Evolutionary conservation across 2,888 invertebrate species (phyloP).

Genomic region (Lydus trimaculatus): DNA sequence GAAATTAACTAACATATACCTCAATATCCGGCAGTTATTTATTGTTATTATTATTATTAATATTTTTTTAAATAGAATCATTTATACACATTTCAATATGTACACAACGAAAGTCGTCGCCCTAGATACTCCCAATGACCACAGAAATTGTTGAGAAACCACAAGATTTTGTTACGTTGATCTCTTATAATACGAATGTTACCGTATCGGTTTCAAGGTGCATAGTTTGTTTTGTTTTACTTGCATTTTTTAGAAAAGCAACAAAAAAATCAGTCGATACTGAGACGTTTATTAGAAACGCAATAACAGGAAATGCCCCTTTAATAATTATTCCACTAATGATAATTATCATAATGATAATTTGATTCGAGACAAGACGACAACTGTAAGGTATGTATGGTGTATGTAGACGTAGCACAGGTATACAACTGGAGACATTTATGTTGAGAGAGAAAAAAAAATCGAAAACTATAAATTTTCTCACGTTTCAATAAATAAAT

Average conservation of each 20-base stretch:
- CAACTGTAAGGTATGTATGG: neutral
- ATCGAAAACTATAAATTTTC: neutral
- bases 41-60: no score
- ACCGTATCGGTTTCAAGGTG: slow-evolving; percentile 19
- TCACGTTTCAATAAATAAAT: neutral
- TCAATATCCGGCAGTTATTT: slow-evolving; percentile 23
- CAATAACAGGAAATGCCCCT: neutral
- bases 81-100: slow-evolving; percentile 20
- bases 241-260: no score
- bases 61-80: slow-evolving; percentile 10
- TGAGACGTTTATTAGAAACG: neutral
- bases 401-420: no score
- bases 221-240: slow-evolving; percentile 9
- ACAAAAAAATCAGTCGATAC: neutral
- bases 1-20: neutral
- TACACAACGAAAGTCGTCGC: slow-evolving; percentile 11
- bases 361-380: neutral
- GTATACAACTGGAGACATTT: neutral
- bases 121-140: slow-evolving; percentile 14
- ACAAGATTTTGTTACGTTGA: slow-evolving; percentile 25
- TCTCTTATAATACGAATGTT: slow-evolving; percentile 5
- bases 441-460: no score
- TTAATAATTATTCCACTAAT: neutral
- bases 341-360: neutral
- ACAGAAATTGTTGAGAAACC: slow-evolving; percentile 25